A percentile compares a stretch with the other conserved stretches of the same genome.
These are phyloP conservation scores for Drosophila burlai DNA, from an alignment of 1,140 invertebrate species.

Conservation along the genomic window DNA sequence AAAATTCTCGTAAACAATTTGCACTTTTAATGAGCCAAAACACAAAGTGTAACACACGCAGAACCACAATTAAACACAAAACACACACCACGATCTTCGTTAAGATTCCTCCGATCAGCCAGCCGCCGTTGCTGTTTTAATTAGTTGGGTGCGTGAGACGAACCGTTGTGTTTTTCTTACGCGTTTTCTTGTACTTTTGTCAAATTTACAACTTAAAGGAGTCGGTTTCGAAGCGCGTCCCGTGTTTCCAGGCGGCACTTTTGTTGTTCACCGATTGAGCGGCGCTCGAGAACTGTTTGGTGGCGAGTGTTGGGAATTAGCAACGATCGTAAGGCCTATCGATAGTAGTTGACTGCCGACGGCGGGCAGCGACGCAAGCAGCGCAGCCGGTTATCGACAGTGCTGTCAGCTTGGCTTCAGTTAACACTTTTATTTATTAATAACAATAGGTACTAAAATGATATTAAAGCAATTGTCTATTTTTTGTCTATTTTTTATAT, in stretches of 20 bases:
- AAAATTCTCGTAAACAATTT: slow-evolving; percentile 62
- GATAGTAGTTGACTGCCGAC: slow-evolving; percentile 62
- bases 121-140: slow-evolving; percentile 28
- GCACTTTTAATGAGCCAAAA: slow-evolving; percentile 72
- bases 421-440: background rate
- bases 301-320: slow-evolving; percentile 35
- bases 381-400: slow-evolving; percentile 21
- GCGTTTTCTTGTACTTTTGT: slow-evolving; percentile 24
- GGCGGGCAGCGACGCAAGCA: slow-evolving; percentile 14
- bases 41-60: slow-evolving; percentile 30
- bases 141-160: slow-evolving; percentile 56
- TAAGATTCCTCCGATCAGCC: slow-evolving; percentile 30
- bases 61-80: slow-evolving; percentile 8
- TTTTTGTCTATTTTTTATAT: too few species aligned
- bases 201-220: slow-evolving; percentile 38
- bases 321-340: slow-evolving; percentile 70
- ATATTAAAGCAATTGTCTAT: background rate
- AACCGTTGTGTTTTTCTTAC: slow-evolving; percentile 27
- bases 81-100: slow-evolving; percentile 13
- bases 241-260: slow-evolving; percentile 1
- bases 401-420: slow-evolving; percentile 5
- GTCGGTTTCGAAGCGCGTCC: background rate
- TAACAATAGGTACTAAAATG: background rate
- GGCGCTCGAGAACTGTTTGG: slow-evolving; percentile 69
- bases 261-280: slow-evolving; percentile 65